A percentile compares a stretch with the other conserved stretches of the same genome.
Conservation (phyloP, 2,113 vertebrate species). For the Odontesthes bonariensis region DNA sequence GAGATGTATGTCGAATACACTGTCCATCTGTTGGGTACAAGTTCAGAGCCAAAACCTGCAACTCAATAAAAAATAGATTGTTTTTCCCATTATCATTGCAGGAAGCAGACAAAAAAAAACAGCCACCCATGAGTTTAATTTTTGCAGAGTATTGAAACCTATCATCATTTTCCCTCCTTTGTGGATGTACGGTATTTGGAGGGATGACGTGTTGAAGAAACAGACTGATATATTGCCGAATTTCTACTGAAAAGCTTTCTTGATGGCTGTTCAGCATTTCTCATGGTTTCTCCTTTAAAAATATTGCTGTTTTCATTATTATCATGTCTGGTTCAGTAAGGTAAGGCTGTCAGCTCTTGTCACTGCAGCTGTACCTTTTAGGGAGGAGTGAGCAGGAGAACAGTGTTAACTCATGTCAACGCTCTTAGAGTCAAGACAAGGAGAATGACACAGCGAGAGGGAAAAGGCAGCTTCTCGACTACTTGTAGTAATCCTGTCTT, state of each 20-base stretch:
- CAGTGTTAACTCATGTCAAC: conserved; percentile 69
- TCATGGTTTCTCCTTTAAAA: conserved; percentile 1
- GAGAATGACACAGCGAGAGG: conserved; percentile 54
- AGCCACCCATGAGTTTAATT: no score
- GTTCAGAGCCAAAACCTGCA: not conserved
- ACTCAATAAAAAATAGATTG: not conserved
- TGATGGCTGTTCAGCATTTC: not conserved
- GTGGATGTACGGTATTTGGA: not conserved
- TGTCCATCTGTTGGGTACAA: not conserved
- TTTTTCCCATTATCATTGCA: not conserved
- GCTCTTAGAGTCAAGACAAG: conserved; percentile 69
- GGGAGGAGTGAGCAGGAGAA: conserved; percentile 41
- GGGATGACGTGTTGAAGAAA: not conserved
- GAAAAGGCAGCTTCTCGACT: conserved; percentile 65
- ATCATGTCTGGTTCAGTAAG: conserved; percentile 22
- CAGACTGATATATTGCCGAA: not conserved
- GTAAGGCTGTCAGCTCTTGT: conserved; percentile 38
- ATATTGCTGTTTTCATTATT: conserved; percentile 28
- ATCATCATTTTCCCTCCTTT: not conserved
- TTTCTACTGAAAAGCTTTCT: not conserved
- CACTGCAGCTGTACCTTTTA: conserved; percentile 34
- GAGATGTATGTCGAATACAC: no score
- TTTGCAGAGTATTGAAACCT: not conserved
- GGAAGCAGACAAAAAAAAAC: not conserved
- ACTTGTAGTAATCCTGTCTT: conserved; percentile 79